phyloP scores from a whole-genome alignment of 2,113 vertebrate species.

The Ophiodon elongatus region DNA sequence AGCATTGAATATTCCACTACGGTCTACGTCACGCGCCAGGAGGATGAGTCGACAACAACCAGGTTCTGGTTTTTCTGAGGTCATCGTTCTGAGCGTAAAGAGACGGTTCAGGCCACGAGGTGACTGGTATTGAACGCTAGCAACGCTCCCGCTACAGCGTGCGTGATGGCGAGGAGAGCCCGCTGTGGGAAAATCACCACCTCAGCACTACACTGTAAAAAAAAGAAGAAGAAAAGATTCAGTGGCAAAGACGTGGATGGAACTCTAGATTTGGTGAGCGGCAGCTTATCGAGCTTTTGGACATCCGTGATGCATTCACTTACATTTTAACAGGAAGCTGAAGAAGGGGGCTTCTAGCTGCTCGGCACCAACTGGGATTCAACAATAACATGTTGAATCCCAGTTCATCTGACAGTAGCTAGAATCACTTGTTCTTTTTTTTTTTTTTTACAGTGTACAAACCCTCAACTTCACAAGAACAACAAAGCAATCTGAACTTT shows the following conservation, averaged over 20 bases:
- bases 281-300: constrained; percentile 14
- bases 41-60: constrained; percentile 55
- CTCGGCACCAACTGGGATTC: background rate
- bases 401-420: background rate
- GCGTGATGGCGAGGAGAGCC: constrained; percentile 52
- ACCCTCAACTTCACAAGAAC: background rate
- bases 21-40: constrained; percentile 50
- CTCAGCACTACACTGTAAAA: background rate
- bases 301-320: constrained; percentile 10
- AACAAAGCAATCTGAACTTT: background rate
- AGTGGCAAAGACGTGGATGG: background rate
- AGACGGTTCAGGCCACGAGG: constrained; percentile 78
- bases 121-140: constrained; percentile 68
- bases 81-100: constrained; percentile 73
- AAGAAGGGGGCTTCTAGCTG: constrained; percentile 1
- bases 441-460: background rate
- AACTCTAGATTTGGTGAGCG: constrained; percentile 9
- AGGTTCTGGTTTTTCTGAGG: constrained; percentile 72
- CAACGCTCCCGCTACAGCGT: constrained; percentile 57
- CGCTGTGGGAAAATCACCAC: constrained; percentile 4
- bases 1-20: constrained; percentile 48
- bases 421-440: background rate
- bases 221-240: background rate
- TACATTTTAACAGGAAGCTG: background rate
- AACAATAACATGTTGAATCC: background rate